Base-by-base conservation (phyloP, 2,113 vertebrate species). In the Microcebus tavaratra region DNA sequence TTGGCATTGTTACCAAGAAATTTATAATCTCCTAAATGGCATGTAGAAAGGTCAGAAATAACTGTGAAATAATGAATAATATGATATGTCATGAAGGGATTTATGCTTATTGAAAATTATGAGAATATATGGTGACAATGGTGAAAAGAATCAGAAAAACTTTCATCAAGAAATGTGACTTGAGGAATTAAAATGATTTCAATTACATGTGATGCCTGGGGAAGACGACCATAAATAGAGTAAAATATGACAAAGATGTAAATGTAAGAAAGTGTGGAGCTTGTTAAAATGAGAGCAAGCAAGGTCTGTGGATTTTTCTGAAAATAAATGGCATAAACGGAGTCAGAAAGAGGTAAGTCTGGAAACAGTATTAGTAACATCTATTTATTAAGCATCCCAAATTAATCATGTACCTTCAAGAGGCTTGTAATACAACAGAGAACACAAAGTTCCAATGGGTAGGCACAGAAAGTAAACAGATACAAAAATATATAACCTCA, bases 11-110 rank as follows among this genome's bases (percentile, higher is more conserved):
- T 96, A 81, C 59, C 72, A 85, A 78, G 39, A 20, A 96, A 96
- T 96, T 92, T 96, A 95, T 95, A 95, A 92, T 94, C 78, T 96
- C 68, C 55, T 84, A 87, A 92, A 93, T 96, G 75, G 29, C 67
- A 94, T 78, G 65, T 90, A 70, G 67, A 91, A 96, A 92, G 70
- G 91, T 96, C 80, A 96, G 84, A 95, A 94, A 92, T 92, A 88
- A 96, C 82, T 92, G 63, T 95, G 88, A 96, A 96, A 92, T 53
- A 96, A 20, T 93, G 90, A 87, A 45, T 87, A 27, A 90, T 94
- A 80, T 55, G 34, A 25, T 61, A 70, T 39, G 29, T 61, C 59
- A 94, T 85, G 3, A 48, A 65, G 7, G 18, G 23, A 88, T 94
- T 97, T 84, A 87, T 53, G 1, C 21, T 15, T 88, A 82, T 91